phyloP scores from a whole-genome alignment of 2,797 vertebrate species.

The Semaprochilodus insignis region DNA sequence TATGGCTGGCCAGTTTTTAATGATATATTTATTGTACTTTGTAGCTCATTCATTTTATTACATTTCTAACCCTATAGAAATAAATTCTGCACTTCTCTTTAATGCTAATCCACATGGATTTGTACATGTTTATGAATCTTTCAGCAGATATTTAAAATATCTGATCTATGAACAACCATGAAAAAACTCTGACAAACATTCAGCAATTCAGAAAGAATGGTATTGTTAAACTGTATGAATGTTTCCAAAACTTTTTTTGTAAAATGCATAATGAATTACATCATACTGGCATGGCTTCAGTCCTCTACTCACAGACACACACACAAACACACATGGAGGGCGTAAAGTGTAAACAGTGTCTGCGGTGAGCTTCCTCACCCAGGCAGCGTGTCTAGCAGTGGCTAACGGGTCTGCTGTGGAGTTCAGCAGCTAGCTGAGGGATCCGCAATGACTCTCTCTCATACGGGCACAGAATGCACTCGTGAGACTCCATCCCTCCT shows the following conservation, averaged over 20 bases:
- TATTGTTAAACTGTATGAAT: not conserved
- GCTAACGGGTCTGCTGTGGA: conserved; percentile 51
- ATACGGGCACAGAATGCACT: conserved; percentile 30
- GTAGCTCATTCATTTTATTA: too few species aligned
- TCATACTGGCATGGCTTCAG: conserved; percentile 20
- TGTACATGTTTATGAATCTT: too few species aligned
- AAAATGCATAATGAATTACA: not conserved
- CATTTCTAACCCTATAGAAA: too few species aligned
- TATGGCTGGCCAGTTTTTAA: too few species aligned
- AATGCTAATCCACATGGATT: too few species aligned
- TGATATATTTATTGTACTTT: too few species aligned
- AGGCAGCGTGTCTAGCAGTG: conserved; percentile 50
- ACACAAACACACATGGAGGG: conserved; percentile 20
- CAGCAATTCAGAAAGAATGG: too few species aligned
- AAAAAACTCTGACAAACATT: too few species aligned
- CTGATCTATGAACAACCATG: too few species aligned
- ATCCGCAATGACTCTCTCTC: conserved; percentile 34
- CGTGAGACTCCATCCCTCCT: conserved; percentile 51
- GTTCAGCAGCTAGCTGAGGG: conserved; percentile 22
- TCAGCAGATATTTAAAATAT: too few species aligned
- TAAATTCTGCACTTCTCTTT: too few species aligned
- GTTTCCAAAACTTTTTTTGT: not conserved
- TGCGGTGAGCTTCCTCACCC: conserved; percentile 26
- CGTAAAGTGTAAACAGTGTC: conserved; percentile 45
- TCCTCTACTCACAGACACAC: not conserved